Evolutionary conservation across 1,140 invertebrate genomes (phyloP).

Genomic region (Marisa cornuarietis): DNA sequence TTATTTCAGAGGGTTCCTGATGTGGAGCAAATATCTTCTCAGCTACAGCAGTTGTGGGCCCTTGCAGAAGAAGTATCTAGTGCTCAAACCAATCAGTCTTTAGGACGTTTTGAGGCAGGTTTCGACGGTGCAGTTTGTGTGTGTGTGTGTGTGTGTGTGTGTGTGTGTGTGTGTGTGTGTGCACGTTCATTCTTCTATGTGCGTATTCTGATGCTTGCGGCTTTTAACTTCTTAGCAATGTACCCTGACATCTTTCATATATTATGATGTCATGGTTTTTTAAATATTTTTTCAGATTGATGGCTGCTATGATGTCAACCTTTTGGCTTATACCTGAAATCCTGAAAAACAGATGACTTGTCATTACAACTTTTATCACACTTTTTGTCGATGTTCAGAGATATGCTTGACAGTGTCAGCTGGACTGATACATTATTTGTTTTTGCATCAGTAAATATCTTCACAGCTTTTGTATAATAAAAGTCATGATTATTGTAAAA

Average conservation of each 20-base stretch:
- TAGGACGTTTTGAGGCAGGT: slow-evolving; percentile 60
- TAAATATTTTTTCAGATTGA: slow-evolving; percentile 51
- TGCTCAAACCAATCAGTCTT: slow-evolving; percentile 43
- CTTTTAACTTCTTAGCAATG: neutral
- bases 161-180: neutral
- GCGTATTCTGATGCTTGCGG: neutral
- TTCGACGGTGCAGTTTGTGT: neutral
- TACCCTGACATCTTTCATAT: too few relatives aligned
- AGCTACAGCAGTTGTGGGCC: slow-evolving; percentile 60
- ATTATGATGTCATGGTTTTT: neutral
- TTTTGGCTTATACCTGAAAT: slow-evolving; percentile 51
- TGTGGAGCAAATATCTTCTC: slow-evolving; percentile 48
- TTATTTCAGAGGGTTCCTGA: slow-evolving; percentile 53
- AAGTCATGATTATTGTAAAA: too few relatives aligned
- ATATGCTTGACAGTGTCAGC: too few relatives aligned
- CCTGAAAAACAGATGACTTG: too few relatives aligned
- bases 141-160: neutral
- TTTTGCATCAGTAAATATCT: too few relatives aligned
- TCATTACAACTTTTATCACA: too few relatives aligned
- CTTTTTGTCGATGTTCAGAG: too few relatives aligned
- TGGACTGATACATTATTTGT: too few relatives aligned
- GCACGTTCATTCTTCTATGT: neutral
- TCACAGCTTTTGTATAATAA: too few relatives aligned
- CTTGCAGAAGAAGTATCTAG: slow-evolving; percentile 52
- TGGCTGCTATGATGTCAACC: slow-evolving; percentile 58